Evolutionary conservation across 2,797 vertebrate species (phyloP).

Genomic region (Pseudochirops corinnae): DNA sequence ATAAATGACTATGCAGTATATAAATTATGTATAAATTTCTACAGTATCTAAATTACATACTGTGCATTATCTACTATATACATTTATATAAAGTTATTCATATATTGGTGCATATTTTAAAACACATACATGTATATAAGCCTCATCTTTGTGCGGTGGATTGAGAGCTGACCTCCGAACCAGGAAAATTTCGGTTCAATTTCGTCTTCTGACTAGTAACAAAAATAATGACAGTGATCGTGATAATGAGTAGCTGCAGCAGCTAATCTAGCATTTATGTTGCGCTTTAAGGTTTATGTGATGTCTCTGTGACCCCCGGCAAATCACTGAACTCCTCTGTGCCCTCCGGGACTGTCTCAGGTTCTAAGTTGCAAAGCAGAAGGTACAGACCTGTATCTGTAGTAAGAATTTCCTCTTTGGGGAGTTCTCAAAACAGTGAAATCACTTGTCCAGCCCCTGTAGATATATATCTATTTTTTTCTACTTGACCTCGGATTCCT

Average conservation of each 20-base stretch:
- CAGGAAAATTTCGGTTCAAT: neutral
- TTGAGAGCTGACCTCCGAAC: neutral
- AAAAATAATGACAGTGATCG: neutral
- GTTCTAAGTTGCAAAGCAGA: neutral
- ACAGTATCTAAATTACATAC: too few species aligned
- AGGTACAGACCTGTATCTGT: neutral
- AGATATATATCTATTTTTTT: neutral
- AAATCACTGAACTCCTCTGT: neutral
- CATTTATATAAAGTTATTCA: neutral
- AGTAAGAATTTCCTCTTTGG: neutral
- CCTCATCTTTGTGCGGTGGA: neutral
- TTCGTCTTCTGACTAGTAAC: neutral
- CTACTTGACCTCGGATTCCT: neutral
- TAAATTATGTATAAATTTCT: too few species aligned
- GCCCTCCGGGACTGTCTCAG: neutral
- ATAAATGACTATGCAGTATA: neutral
- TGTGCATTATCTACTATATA: too few species aligned
- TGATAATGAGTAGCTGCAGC: neutral
- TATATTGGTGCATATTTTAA: neutral
- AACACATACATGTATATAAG: neutral
- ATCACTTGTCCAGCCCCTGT: neutral
- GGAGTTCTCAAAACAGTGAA: neutral
- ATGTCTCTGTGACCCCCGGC: too few species aligned
- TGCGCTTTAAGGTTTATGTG: neutral
- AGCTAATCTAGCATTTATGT: neutral